Percentiles rank a stretch among this genome's conserved stretches.
These are phyloP conservation scores for Ceyx margarethae DNA, from an alignment of 2,113 vertebrate genomes.

Conservation along the genomic window DNA sequence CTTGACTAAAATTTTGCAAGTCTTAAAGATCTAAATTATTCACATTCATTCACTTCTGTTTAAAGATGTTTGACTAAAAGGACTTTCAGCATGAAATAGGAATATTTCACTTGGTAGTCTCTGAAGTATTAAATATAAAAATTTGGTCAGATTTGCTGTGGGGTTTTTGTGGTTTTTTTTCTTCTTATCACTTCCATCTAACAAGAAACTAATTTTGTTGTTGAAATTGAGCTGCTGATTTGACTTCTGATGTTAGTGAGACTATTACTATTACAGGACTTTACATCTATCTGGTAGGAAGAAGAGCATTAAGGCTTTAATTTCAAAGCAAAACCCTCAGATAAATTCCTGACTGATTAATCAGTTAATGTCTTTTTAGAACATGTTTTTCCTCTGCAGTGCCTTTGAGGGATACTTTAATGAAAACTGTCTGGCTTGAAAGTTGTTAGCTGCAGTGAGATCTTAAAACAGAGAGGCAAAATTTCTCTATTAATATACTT, in stretches of 20 bases:
- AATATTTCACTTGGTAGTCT: not conserved
- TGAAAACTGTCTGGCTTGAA: constrained; percentile 8
- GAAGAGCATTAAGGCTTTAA: not conserved
- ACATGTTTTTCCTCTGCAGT: not conserved
- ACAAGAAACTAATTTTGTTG: not conserved
- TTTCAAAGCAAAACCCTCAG: not conserved
- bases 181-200: not conserved
- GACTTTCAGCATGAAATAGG: not conserved
- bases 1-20: not conserved
- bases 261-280: not conserved
- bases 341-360: not conserved
- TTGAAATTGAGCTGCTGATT: not conserved
- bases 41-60: not conserved
- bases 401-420: constrained; percentile 40
- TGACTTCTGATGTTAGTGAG: not conserved
- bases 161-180: not conserved
- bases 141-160: not conserved
- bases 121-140: not conserved
- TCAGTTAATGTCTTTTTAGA: not conserved
- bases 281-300: not conserved
- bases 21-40: not conserved
- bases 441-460: not conserved
- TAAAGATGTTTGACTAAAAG: not conserved
- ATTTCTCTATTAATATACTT: not conserved
- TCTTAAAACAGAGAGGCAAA: not conserved